phyloP scores from a whole-genome alignment of 2,888 invertebrate species.

The Griposia aprilina region DNA sequence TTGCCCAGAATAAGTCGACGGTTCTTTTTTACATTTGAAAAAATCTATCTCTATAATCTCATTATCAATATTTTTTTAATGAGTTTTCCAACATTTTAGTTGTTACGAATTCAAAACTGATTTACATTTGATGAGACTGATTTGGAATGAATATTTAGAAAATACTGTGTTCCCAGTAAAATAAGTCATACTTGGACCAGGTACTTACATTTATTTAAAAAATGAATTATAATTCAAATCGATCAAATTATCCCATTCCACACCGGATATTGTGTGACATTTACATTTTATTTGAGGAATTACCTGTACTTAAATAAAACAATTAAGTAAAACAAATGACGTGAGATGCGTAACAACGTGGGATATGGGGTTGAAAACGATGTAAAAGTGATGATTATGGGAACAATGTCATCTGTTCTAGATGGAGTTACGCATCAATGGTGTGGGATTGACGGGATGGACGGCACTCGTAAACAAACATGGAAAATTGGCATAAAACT shows the following conservation, averaged over 20 bases:
- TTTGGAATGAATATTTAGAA: not conserved
- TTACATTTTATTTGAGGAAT: slow-evolving; percentile 74
- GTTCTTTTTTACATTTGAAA: too few species aligned
- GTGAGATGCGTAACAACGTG: slow-evolving; percentile 79
- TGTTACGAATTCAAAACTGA: not conserved
- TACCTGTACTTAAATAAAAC: slow-evolving; percentile 80
- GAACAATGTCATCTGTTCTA: slow-evolving; percentile 85
- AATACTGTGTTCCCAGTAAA: not conserved
- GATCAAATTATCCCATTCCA: slow-evolving; percentile 18
- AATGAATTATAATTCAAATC: slow-evolving; percentile 14
- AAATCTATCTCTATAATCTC: too few species aligned
- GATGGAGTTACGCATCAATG: slow-evolving; percentile 78
- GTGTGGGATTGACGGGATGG: slow-evolving; percentile 74
- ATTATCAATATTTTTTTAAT: too few species aligned
- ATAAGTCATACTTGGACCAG: not conserved
- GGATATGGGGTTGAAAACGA: slow-evolving; percentile 75
- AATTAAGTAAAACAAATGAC: slow-evolving; percentile 83
- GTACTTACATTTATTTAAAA: not conserved
- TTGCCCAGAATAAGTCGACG: too few species aligned
- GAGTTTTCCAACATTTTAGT: not conserved
- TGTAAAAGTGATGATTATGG: slow-evolving; percentile 79
- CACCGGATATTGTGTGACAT: slow-evolving; percentile 79
- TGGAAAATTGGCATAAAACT: not conserved
- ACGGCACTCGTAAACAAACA: slow-evolving; percentile 34
- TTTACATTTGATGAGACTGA: not conserved